Evolutionary conservation across 1,140 invertebrate species (phyloP).

Genomic region (Dreissena polymorpha): DNA sequence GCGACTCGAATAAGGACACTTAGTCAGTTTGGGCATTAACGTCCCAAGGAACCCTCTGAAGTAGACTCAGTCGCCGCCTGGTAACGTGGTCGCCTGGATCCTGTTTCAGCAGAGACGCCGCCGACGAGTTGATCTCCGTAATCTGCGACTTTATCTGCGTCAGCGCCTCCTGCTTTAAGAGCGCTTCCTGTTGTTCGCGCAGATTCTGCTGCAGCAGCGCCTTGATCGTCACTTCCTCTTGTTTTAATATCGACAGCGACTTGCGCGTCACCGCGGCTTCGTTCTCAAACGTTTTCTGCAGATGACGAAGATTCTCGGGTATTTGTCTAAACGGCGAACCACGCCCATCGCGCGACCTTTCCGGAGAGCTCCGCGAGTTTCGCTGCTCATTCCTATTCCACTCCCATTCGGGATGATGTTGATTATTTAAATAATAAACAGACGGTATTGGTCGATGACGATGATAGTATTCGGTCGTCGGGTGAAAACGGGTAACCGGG

Average conservation of each 20-base stretch:
- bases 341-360: neutral
- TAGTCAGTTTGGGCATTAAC: neutral
- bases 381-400: neutral
- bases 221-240: conserved; percentile 41
- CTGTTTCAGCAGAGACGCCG: conserved; percentile 24
- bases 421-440: no score
- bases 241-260: conserved; percentile 26
- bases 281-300: conserved; percentile 23
- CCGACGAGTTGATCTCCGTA: conserved; percentile 32
- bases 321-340: conserved; percentile 18
- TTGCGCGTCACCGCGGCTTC: conserved; percentile 5
- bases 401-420: no score
- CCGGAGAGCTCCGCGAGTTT: neutral
- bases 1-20: no score
- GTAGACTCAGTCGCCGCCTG: conserved; percentile 10
- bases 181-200: conserved; percentile 35
- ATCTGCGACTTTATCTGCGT: conserved; percentile 34
- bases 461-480: neutral
- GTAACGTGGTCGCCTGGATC: conserved; percentile 13
- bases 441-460: no score
- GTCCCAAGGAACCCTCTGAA: conserved; percentile 15
- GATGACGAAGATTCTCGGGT: conserved; percentile 35
- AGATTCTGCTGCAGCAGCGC: conserved; percentile 35
- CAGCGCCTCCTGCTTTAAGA: conserved; percentile 30
- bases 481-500: neutral